These are phyloP conservation scores for Galerucella pusilla DNA, from an alignment of 2,888 invertebrate genomes.

Conservation along the genomic window DNA sequence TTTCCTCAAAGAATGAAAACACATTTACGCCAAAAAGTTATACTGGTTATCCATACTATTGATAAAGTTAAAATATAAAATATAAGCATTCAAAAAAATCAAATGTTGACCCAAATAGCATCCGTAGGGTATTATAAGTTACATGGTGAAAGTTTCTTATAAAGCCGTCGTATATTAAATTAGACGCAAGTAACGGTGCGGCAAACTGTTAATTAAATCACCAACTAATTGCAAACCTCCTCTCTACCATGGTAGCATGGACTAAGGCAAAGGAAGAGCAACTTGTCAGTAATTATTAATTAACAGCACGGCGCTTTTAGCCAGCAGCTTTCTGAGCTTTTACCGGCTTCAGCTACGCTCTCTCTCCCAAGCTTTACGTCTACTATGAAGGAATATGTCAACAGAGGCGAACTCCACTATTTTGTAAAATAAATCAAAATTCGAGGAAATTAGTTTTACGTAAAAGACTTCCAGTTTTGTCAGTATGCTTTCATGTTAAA, in stretches of 20 bases:
- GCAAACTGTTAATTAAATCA: slow-evolving; percentile 63
- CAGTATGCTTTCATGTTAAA: no score
- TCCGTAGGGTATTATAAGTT: slow-evolving; percentile 24
- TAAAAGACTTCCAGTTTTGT: no score
- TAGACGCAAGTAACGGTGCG: slow-evolving; percentile 58
- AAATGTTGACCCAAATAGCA: slow-evolving; percentile 30
- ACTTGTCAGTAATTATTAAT: slow-evolving; percentile 69
- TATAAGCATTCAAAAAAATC: background rate
- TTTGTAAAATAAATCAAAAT: no score
- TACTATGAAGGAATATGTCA: slow-evolving; percentile 62
- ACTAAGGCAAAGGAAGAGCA: slow-evolving; percentile 66
- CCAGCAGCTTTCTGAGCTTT: slow-evolving; percentile 68
- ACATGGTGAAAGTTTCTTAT: slow-evolving; percentile 44
- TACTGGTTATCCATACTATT: background rate
- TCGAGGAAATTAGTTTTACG: no score
- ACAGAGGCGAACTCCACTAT: slow-evolving; percentile 33
- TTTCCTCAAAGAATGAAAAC: no score
- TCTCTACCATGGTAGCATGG: slow-evolving; percentile 57
- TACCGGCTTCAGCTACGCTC: slow-evolving; percentile 61
- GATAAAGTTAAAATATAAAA: background rate
- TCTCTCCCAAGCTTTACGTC: slow-evolving; percentile 61
- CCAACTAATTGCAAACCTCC: slow-evolving; percentile 58
- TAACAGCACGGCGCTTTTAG: slow-evolving; percentile 67
- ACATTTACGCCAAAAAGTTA: no score
- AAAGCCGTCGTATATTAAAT: slow-evolving; percentile 51